Conservation (phyloP, 2,888 invertebrate species). For the Smittia sp. region DNA sequence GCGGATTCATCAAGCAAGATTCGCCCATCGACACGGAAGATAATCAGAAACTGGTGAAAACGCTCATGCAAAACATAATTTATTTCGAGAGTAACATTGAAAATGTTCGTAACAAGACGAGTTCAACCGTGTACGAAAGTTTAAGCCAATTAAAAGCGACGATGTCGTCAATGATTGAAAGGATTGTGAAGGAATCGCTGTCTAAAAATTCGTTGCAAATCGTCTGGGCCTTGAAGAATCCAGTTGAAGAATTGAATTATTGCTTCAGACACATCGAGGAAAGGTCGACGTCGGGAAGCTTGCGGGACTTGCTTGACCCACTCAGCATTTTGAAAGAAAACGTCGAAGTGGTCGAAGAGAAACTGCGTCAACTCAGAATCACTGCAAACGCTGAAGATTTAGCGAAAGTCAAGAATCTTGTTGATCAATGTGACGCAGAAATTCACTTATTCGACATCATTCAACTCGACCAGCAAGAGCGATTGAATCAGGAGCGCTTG, state of each 20-base stretch:
- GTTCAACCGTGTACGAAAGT: conserved; percentile 41
- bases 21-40: conserved; percentile 50
- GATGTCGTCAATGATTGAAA: conserved; percentile 59
- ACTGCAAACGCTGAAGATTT: background rate
- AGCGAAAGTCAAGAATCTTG: background rate
- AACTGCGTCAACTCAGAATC: conserved; percentile 16
- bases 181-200: conserved; percentile 56
- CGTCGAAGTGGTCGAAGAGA: conserved; percentile 48
- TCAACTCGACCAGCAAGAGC: conserved; percentile 25
- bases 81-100: conserved; percentile 53
- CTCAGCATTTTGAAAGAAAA: conserved; percentile 50
- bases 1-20: conserved; percentile 49
- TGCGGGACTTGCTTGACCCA: conserved; percentile 51
- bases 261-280: conserved; percentile 53
- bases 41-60: conserved; percentile 52
- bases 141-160: conserved; percentile 56
- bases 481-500: background rate
- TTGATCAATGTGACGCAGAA: conserved; percentile 33
- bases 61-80: conserved; percentile 52
- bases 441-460: conserved; percentile 35
- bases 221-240: conserved; percentile 56
- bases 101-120: conserved; percentile 46
- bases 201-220: conserved; percentile 52
- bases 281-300: conserved; percentile 50
- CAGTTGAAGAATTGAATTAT: conserved; percentile 56